Conservation (phyloP, 2,888 invertebrate species). For the Drosophila villosipedis region DNA sequence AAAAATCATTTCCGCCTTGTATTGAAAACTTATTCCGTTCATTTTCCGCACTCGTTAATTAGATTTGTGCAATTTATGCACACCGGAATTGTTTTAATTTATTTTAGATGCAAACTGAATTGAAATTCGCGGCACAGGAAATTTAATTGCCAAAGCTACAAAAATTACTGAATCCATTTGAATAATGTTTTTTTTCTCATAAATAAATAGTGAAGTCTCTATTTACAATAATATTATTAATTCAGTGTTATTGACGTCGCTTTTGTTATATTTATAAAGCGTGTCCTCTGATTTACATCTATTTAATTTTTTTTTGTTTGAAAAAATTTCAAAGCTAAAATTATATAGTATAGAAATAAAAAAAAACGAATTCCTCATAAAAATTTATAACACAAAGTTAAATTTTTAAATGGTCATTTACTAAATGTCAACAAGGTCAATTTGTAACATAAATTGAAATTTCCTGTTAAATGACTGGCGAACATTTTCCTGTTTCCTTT, state of each 20-base stretch:
- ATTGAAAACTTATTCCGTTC: constrained; percentile 8
- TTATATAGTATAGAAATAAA: not conserved
- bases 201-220: not conserved
- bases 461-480: not conserved
- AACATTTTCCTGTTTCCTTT: not conserved
- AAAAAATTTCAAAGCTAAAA: not conserved
- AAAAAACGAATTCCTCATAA: not conserved
- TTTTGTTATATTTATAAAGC: not conserved
- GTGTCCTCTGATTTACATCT: not conserved
- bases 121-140: constrained; percentile 43
- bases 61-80: constrained; percentile 44
- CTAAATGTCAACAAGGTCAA: not conserved
- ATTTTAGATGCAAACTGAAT: constrained; percentile 48
- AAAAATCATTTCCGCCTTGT: constrained; percentile 1
- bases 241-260: not conserved
- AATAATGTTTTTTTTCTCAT: not conserved
- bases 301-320: not conserved
- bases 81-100: constrained; percentile 42
- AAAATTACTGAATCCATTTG: constrained; percentile 3
- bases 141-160: constrained; percentile 42
- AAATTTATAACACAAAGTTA: not conserved
- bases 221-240: not conserved
- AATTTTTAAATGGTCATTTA: not conserved
- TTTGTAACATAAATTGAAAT: not conserved
- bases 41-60: constrained; percentile 36